Conservation (phyloP, 2,797 vertebrate genomes). For the Avahi laniger region DNA sequence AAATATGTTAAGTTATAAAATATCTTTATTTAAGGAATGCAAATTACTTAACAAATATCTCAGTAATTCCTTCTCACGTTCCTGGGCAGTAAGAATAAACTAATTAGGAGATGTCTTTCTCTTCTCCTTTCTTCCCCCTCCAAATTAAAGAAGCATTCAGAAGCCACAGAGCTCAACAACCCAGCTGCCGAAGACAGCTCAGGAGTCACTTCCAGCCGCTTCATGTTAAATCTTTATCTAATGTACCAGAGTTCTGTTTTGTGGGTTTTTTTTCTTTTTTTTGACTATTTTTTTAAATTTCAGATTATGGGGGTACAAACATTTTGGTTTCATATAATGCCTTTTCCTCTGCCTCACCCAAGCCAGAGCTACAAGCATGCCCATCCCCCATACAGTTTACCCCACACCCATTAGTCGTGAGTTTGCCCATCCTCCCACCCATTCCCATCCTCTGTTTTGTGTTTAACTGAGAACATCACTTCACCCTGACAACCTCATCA, state of each 20-base stretch:
- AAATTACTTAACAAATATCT: neutral
- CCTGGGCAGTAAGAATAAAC: neutral
- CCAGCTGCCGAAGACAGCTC: neutral
- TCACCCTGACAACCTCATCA: neutral
- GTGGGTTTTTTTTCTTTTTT: neutral
- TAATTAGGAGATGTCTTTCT: neutral
- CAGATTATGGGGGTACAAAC: too few species aligned
- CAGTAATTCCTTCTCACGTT: neutral
- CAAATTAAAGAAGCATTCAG: neutral
- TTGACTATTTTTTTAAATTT: too few species aligned
- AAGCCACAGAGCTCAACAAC: neutral
- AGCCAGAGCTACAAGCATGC: too few species aligned
- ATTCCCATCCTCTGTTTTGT: neutral
- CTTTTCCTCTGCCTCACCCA: too few species aligned
- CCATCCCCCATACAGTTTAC: too few species aligned
- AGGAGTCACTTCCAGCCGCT: neutral
- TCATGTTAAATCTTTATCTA: neutral
- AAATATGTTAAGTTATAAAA: neutral
- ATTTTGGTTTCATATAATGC: too few species aligned
- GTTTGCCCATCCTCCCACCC: too few species aligned
- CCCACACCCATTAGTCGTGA: too few species aligned
- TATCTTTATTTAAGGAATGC: conserved; percentile 30
- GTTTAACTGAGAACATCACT: neutral
- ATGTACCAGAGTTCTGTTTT: neutral
- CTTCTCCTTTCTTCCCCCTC: neutral